phyloP scores from a whole-genome alignment of 2,797 vertebrate species.

The Tapera naevia region DNA sequence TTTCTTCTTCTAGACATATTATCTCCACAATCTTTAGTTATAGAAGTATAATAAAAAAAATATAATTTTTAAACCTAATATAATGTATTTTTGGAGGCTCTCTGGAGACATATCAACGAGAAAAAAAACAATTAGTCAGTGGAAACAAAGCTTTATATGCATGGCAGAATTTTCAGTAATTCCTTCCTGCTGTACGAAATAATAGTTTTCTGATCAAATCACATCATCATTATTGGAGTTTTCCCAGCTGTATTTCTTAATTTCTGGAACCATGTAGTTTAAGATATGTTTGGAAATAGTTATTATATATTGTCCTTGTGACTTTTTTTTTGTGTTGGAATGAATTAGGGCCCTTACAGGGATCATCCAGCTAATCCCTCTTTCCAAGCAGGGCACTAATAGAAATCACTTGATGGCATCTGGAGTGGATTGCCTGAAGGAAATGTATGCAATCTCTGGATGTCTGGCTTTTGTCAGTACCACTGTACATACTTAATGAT shows the following conservation, averaged over 20 bases:
- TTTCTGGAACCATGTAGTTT: background rate
- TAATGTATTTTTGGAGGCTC: background rate
- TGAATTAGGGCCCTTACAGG: background rate
- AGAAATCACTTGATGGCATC: conserved; percentile 8
- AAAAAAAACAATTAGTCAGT: background rate
- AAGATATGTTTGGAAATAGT: background rate
- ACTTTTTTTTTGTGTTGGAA: background rate
- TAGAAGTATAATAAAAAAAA: background rate
- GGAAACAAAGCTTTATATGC: background rate
- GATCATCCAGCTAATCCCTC: background rate
- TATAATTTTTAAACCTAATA: background rate
- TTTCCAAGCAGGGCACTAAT: background rate
- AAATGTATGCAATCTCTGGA: background rate
- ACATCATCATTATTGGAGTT: background rate
- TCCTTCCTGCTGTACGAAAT: background rate
- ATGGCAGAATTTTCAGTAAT: background rate
- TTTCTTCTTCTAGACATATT: background rate
- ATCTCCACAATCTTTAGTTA: background rate
- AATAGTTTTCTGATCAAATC: background rate
- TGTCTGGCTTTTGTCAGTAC: conserved; percentile 29
- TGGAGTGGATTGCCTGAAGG: conserved; percentile 11
- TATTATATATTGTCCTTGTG: background rate
- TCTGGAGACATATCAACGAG: background rate
- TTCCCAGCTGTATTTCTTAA: background rate
- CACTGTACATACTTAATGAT: background rate